A percentile compares a stretch with the other conserved stretches of the same genome.
These are phyloP conservation scores for Tiliqua scincoides DNA, from an alignment of 2,113 vertebrate genomes.

Conservation along the genomic window DNA sequence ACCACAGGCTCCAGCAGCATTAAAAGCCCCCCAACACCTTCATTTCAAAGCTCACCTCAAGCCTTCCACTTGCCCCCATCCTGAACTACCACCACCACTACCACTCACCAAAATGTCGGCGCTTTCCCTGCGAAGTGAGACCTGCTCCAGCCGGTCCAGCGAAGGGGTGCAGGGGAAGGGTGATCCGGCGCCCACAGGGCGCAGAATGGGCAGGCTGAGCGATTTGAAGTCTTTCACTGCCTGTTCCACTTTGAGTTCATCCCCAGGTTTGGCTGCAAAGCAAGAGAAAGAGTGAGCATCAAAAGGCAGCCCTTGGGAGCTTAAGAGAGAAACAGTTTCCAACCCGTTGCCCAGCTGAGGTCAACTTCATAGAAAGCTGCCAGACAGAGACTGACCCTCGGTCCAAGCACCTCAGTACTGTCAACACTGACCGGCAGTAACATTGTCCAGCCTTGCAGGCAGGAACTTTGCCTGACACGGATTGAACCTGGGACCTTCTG, in stretches of 20 bases:
- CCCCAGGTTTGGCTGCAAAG: constrained; percentile 83
- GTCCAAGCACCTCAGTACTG: too few species aligned
- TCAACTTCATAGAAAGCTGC: too few species aligned
- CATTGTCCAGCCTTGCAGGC: too few species aligned
- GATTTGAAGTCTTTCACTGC: constrained; percentile 84
- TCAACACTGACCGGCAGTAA: too few species aligned
- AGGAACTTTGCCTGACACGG: too few species aligned
- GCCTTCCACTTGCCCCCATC: not conserved
- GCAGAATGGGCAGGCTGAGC: constrained; percentile 86
- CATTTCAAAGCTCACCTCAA: not conserved
- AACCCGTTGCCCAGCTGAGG: not conserved
- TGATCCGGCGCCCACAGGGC: constrained; percentile 65
- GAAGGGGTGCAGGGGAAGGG: constrained; percentile 70
- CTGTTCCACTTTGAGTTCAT: constrained; percentile 91
- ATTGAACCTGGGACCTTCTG: too few species aligned
- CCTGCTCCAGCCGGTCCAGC: constrained; percentile 75
- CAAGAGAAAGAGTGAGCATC: not conserved
- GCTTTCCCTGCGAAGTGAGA: constrained; percentile 76
- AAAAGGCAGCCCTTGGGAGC: too few species aligned
- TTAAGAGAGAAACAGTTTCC: not conserved
- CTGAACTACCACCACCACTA: not conserved
- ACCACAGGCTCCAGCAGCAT: too few species aligned
- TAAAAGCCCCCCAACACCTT: not conserved
- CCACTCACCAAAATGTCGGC: constrained; percentile 86
- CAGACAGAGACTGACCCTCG: too few species aligned